Conservation (phyloP, 2,113 vertebrate genomes). For the Pangasianodon hypophthalmus region DNA sequence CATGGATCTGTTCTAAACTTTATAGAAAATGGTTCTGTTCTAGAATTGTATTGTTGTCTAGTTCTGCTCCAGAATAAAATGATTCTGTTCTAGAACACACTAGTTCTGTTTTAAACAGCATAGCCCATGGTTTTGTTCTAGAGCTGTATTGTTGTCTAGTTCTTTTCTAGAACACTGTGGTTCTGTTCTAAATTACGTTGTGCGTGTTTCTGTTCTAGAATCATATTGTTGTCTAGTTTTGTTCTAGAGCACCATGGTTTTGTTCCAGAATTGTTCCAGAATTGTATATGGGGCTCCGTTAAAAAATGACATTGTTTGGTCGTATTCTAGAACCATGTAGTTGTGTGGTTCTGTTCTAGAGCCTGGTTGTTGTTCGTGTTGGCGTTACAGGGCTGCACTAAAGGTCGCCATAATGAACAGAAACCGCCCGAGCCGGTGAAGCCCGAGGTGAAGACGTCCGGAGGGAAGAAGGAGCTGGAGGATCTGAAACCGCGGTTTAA, state of each 20-base stretch:
- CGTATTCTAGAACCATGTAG: neutral
- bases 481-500: conserved; percentile 87
- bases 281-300: too few relatives aligned
- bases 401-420: conserved; percentile 88
- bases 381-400: conserved; percentile 87
- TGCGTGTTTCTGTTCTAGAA: too few relatives aligned
- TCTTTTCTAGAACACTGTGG: neutral
- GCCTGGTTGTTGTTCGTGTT: neutral
- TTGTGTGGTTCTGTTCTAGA: neutral
- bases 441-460: conserved; percentile 86
- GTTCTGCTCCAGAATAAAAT: too few relatives aligned
- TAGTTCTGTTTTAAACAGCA: too few relatives aligned
- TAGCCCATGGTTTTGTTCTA: too few relatives aligned
- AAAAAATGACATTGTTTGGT: neutral
- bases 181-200: neutral
- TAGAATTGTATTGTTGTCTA: neutral
- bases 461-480: conserved; percentile 81
- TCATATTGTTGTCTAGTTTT: too few relatives aligned
- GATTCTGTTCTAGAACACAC: too few relatives aligned
- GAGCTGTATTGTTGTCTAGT: too few relatives aligned
- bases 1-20: too few relatives aligned
- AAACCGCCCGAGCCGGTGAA: conserved; percentile 93
- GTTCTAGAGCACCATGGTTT: too few relatives aligned
- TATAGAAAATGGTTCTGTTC: too few relatives aligned
- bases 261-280: too few relatives aligned